A percentile compares a stretch with the other conserved stretches of the same genome.
Evolutionary conservation across 2,888 invertebrate species (phyloP).

Genomic region (Melinaea marsaeus): DNA sequence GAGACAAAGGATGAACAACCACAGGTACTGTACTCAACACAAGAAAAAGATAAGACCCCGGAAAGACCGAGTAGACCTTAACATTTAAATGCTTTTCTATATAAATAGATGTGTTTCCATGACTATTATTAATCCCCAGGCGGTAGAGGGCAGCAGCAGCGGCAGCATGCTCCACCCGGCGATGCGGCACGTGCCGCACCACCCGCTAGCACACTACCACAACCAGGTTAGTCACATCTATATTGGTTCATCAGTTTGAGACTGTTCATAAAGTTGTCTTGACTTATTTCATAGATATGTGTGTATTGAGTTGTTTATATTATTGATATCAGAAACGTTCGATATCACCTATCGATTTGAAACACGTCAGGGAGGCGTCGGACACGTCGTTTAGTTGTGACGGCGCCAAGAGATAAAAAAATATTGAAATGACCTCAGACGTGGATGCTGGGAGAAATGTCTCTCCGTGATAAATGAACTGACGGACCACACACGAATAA

Average conservation of each 20-base stretch:
- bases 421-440: too few species aligned
- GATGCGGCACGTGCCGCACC: constrained; percentile 75
- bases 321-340: too few species aligned
- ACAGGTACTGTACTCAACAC: constrained; percentile 43
- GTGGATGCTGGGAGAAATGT: constrained; percentile 1
- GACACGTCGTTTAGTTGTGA: too few species aligned
- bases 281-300: constrained; percentile 32
- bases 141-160: constrained; percentile 65
- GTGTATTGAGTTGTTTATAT: too few species aligned
- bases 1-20: constrained; percentile 73
- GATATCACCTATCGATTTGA: too few species aligned
- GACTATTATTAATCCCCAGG: constrained; percentile 36
- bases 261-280: constrained; percentile 55
- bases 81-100: not conserved
- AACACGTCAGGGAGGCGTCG: too few species aligned
- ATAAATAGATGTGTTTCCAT: not conserved
- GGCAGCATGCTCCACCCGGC: constrained; percentile 69
- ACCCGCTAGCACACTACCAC: constrained; percentile 79
- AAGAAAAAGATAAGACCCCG: not conserved
- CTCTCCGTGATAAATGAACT: not conserved
- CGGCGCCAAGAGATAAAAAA: too few species aligned
- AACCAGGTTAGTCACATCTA: constrained; percentile 79
- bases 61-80: constrained; percentile 2
- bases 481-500: constrained; percentile 46
- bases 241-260: constrained; percentile 10